Conservation (phyloP, 30 jellyfish, hydroid and myxozoan genomes). For the Aurelia sp. region DNA sequence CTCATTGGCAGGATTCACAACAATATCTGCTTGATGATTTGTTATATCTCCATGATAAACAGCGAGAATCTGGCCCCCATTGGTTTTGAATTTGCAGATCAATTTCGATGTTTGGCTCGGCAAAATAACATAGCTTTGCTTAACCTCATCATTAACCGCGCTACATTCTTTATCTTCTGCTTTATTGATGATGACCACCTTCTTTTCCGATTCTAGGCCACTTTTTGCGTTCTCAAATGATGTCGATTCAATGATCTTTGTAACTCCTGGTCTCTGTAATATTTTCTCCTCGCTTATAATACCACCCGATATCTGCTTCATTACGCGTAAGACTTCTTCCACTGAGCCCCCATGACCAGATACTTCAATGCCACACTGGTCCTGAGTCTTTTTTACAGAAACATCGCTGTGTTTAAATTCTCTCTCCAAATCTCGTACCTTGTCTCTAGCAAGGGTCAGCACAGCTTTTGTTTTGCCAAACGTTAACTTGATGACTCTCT, state of each 20-base stretch:
- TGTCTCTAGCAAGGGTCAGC: not conserved
- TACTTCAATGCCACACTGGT: slow-evolving; percentile 14
- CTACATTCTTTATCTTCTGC: slow-evolving; percentile 13
- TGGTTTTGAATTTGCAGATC: slow-evolving; percentile 4
- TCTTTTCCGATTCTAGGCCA: slow-evolving; percentile 15
- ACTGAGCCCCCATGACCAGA: slow-evolving; percentile 24
- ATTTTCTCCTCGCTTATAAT: not conserved
- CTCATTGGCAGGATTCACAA: slow-evolving; percentile 45
- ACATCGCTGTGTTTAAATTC: not conserved
- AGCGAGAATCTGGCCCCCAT: slow-evolving; percentile 1
- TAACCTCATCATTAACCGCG: slow-evolving; percentile 9
- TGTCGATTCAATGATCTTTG: not conserved
- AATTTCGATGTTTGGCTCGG: not conserved
- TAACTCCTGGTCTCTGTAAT: slow-evolving; percentile 41
- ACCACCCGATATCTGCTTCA: not conserved
- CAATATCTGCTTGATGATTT: slow-evolving; percentile 22
- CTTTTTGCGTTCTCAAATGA: not conserved
- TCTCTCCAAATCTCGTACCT: not conserved
- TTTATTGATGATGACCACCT: slow-evolving; percentile 19
- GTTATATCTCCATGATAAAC: slow-evolving; percentile 58
- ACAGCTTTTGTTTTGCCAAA: slow-evolving; percentile 24
- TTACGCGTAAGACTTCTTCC: not conserved
- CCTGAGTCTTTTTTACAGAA: slow-evolving; percentile 1
- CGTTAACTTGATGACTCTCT: slow-evolving; percentile 1
- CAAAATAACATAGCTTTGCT: not conserved